Evolutionary conservation across 2,888 invertebrate species (phyloP).

Genomic region (Watsonalla binaria): DNA sequence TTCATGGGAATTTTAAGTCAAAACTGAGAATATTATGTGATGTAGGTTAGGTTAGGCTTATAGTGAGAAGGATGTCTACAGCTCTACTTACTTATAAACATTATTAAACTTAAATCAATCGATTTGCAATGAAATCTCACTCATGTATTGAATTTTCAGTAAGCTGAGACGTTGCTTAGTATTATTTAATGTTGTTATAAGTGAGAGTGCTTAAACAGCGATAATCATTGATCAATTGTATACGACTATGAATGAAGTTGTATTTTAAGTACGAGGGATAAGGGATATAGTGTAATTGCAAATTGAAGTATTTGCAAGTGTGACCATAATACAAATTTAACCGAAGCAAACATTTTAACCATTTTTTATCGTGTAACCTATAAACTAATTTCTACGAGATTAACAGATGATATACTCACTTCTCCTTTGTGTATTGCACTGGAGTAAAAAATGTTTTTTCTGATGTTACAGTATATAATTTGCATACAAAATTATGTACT

Average conservation of each 20-base stretch:
- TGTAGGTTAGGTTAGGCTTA: slow-evolving; percentile 41
- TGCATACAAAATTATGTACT: neutral
- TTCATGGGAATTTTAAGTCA: slow-evolving; percentile 46
- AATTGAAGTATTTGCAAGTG: slow-evolving; percentile 11
- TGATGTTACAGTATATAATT: neutral
- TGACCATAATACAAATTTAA: neutral
- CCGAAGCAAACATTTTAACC: neutral
- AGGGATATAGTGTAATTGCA: slow-evolving; percentile 28
- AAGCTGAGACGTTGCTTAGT: no score
- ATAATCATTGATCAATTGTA: no score
- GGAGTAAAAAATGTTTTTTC: no score
- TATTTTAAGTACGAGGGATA: slow-evolving; percentile 7
- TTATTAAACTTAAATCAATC: no score
- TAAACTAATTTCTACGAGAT: neutral
- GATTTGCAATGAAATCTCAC: no score
- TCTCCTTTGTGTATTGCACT: neutral
- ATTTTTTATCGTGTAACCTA: neutral
- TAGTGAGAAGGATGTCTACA: slow-evolving; percentile 14
- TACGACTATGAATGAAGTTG: no score
- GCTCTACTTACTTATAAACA: slow-evolving; percentile 5
- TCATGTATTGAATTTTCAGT: no score
- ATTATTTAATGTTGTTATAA: no score
- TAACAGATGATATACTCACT: neutral
- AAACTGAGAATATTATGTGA: slow-evolving; percentile 54
- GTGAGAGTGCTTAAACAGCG: no score